Conservation (phyloP, 1,140 invertebrate species). For the Drosophila eugracilis region DNA sequence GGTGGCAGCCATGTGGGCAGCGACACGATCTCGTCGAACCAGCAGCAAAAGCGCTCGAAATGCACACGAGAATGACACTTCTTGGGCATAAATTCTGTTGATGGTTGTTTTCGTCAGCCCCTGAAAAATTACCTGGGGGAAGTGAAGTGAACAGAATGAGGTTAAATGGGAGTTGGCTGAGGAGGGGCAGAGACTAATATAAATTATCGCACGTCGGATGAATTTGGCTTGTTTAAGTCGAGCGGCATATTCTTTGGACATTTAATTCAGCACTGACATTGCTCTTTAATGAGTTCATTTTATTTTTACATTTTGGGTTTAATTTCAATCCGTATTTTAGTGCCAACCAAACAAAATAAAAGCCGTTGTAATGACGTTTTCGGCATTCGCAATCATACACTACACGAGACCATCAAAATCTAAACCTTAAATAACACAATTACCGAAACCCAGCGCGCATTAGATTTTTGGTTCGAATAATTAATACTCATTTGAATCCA, state of each 20-base stretch:
- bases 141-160: conserved; percentile 2
- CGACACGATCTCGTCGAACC: conserved; percentile 16
- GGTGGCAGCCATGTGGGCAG: conserved; percentile 56
- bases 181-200: conserved; percentile 9
- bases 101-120: conserved; percentile 41
- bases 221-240: background rate
- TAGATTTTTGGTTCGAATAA: too few relatives aligned
- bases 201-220: conserved; percentile 6
- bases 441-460: too few relatives aligned
- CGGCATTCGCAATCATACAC: too few relatives aligned
- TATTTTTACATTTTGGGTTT: too few relatives aligned
- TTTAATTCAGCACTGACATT: background rate
- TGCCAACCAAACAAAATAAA: too few relatives aligned
- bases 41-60: conserved; percentile 12
- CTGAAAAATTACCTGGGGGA: conserved; percentile 17
- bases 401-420: too few relatives aligned
- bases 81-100: conserved; percentile 41
- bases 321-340: too few relatives aligned
- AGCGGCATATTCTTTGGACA: background rate
- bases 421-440: too few relatives aligned
- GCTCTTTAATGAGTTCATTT: too few relatives aligned
- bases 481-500: too few relatives aligned
- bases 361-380: too few relatives aligned
- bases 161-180: conserved; percentile 21
- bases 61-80: conserved; percentile 47